Evolutionary conservation across 2,888 invertebrate genomes (phyloP).

Genomic region (Thelaira solivaga): DNA sequence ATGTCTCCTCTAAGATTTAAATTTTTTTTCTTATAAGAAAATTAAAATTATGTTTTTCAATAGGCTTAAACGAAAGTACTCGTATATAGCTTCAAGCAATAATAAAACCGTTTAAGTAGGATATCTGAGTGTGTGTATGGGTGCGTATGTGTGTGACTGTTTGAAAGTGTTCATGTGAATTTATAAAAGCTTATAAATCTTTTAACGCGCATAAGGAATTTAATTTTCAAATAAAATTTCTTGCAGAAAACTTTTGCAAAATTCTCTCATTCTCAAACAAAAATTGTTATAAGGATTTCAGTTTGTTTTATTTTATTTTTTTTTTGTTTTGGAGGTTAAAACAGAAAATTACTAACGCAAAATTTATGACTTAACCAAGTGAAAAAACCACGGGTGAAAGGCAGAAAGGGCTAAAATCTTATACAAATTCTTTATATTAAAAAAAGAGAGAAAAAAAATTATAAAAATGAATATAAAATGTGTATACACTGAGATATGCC

Average conservation of each 20-base stretch:
- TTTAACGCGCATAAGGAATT: conserved; percentile 56
- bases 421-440: no score
- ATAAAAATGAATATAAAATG: background rate
- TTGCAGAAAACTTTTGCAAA: conserved; percentile 36
- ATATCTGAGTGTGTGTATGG: background rate
- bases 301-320: background rate
- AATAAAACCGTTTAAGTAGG: background rate
- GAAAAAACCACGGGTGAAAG: conserved; percentile 47
- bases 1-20: no score
- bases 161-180: no score
- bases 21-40: background rate
- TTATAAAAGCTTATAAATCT: conserved; percentile 55
- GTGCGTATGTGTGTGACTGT: background rate
- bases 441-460: no score
- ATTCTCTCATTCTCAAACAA: conserved; percentile 6
- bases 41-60: no score
- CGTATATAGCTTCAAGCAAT: no score
- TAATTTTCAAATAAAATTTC: conserved; percentile 58
- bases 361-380: conserved; percentile 62
- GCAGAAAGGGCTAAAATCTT: conserved; percentile 11
- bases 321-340: conserved; percentile 51
- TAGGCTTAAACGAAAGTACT: no score
- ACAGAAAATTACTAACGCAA: conserved; percentile 60
- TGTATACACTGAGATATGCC: background rate
- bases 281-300: conserved; percentile 25